Evolutionary conservation across 2,888 invertebrate genomes (phyloP), one percentile per base, ranked within the genome.

Genomic region (Tubiluchus corallicola): DNA sequence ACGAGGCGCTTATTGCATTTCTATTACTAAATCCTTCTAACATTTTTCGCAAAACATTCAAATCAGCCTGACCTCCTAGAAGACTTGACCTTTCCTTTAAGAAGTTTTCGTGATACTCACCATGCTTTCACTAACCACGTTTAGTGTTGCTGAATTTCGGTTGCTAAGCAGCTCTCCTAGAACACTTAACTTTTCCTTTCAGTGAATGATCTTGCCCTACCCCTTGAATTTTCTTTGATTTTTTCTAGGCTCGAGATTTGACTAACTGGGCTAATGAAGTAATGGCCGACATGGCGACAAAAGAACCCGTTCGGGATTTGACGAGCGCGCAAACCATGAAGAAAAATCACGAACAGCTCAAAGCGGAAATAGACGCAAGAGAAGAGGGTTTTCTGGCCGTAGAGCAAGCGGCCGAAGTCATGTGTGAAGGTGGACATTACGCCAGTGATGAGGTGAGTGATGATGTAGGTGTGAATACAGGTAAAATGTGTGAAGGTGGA

Each of bases 281-380:
- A 13, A 74, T 83, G 13, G 73, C 77, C 0, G 72, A 80, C 17
- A 76, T 87, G 69, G 73, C 74, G 48, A 76, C 81, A 0, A 80
- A 83, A 54, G 80, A 81, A 54, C 79, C 79, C 58, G 64, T 67
- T 1, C 73, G 85, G 37, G 81, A 82, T 63, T 50, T 59, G 21
- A 77, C 76, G 0, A 74, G 77, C 21, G 84, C 85, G 13, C 84
- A 85, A 57, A 74, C 76, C 0, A 69, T 82, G 49, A 74, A 82
- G 61, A 79, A 79, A 1, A 85, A 88, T 58, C 82, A 83, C 54
- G 79, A 82, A 52, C 76, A 79, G 2, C 67, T 82, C 41, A 79
- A 79, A 59, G 76, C 77, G 5, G 84, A 84, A 65, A 82, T 90
- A 47, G 87, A 88, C 64, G 84, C 88, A 0, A 67, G 90, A 3